Evolutionary conservation across 2,888 invertebrate genomes (phyloP), one percentile per base, ranked within the genome.

Genomic region (Drosophila affinis): DNA sequence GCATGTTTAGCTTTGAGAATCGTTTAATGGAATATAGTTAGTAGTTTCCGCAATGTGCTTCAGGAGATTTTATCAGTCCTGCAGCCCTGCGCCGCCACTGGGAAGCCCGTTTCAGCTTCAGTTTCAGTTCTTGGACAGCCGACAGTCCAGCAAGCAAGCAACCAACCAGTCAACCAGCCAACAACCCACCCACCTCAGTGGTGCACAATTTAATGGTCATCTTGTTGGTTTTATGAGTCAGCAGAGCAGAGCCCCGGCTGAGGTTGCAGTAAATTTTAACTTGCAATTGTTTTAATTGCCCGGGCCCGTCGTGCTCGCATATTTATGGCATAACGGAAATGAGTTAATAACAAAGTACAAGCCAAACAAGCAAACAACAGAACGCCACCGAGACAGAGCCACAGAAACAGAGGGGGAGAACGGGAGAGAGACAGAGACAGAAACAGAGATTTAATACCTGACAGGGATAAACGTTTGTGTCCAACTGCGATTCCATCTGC

Each of bases 291-390:
- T 86, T 84, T 87, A 84, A 84, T 84, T 84, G 84, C 78, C 68
- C 81, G 68, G 72, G 72, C 83, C 77, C 76, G 88, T 83, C 88
- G 88, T 88, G 83, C 76, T 86, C 87, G 76, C 84, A 88, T 83
- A 83, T 88, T 83, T 83, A 83, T 88, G 88, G 88, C 87, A 86
- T 86, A 83, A 83, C 82, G 88, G 88, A 83, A 83, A 83, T 83
- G 88, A 88, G 82, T 88, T 88, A 88, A 83, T 86, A 83, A 83
- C 88, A 88, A 82, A 82, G 88, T 82, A 82, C 82, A 79, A 67
- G 72, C 78, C 64, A 76, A 51, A 62, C 71, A 55, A 59, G 34
- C 70, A 61, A 62, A 65, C 67, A 67, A 68, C 57, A 29, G 70
- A 29, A 44, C 32, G 60, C 60, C 83, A 67, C 53, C 64, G 17